Base-by-base conservation (phyloP, 2,113 vertebrate species). In the Equus przewalskii region DNA sequence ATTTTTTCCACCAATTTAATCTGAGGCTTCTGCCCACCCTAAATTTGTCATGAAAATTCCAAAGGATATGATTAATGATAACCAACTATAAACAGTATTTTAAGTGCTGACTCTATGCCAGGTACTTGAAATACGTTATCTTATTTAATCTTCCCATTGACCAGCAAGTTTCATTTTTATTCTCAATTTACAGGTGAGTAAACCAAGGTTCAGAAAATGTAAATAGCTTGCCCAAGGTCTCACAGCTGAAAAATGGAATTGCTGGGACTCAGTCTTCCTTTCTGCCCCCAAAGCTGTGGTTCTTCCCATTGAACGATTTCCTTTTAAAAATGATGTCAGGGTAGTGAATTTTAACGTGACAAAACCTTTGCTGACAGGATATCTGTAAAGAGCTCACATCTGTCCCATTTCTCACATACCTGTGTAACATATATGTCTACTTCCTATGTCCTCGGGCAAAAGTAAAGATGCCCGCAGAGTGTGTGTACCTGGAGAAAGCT, bases 1-100 rank as follows among this genome's bases (percentile, higher is more conserved):
- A 44, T 14, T 84, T 90, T 79, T 44, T 46, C 26, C 33, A 70
- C n/a, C 7, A 56, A 62, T 6, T 89, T 90, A 82, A 70, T 54
- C 24, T 46, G 58, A 69, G 6, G 51, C 19, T 80, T 64, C 26
- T 36, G 44, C 3, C 26, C 30, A 92, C 49, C 7, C 41, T 95
- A 33, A 90, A 7, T 89, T 22, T 56, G n/a, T 65, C 91, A 91
- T 93, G 12, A 78, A 96, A 91, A 89, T 86, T 51, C 41, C 89
- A 90, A 94, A 89, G 44, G 30, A 60, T 51, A 15, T 70, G 60
- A 76, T 51, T 65, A 81, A 90, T 36, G 19, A 72, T 22, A 70
- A 86, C 9, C 28, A 88, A 81, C 58, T 30, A 54, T 36, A 73
- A 22, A 44, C 79, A 73, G 49, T 24, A 46, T 72, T 65, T 86